These are phyloP conservation scores for Holothuria glaberrima DNA, from an alignment of 35 echinoderm and acorn worm genomes.

Conservation along the genomic window DNA sequence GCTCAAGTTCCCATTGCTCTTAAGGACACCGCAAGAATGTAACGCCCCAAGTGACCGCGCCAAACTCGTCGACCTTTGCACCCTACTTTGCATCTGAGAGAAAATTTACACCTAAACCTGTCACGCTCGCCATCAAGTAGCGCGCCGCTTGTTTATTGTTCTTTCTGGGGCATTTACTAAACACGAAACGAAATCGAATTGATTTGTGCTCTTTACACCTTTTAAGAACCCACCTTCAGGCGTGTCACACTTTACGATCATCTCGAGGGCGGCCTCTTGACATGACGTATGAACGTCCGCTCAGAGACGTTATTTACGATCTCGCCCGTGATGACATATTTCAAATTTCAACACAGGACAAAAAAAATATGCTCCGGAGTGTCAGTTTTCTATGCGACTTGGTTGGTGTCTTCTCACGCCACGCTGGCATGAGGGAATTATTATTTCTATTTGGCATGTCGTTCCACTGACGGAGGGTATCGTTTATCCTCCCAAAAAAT, in stretches of 20 bases:
- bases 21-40: conserved; percentile 8
- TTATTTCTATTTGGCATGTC: conserved; percentile 1
- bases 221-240: no score
- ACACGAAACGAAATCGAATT: neutral
- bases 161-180: conserved; percentile 36
- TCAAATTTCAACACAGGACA: conserved; percentile 39
- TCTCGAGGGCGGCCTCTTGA: conserved; percentile 32
- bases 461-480: neutral
- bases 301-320: conserved; percentile 26
- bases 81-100: neutral
- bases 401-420: no score
- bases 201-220: conserved; percentile 9
- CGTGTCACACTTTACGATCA: conserved; percentile 18
- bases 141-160: conserved; percentile 33
- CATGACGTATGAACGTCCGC: conserved; percentile 23
- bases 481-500: neutral
- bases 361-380: neutral
- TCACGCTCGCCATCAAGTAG: neutral
- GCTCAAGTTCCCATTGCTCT: neutral
- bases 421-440: conserved; percentile 19
- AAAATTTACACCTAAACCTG: conserved; percentile 22
- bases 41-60: neutral
- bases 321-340: conserved; percentile 46
- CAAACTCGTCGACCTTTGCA: neutral
- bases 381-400: no score